phyloP scores from a whole-genome alignment of 1,140 invertebrate genomes.

The Euwallacea similis region DNA sequence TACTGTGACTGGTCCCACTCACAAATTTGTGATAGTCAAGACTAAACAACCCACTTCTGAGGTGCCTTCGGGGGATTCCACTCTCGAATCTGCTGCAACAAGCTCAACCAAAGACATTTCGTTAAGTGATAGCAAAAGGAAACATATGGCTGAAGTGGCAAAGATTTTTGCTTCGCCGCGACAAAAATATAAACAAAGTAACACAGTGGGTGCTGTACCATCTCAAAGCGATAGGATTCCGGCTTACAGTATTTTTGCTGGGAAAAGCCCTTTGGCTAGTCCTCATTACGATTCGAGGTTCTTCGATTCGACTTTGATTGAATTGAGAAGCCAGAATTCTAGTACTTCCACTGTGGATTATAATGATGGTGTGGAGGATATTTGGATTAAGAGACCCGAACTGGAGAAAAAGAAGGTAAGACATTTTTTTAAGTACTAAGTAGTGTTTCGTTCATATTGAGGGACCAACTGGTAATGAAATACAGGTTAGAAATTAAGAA shows the following conservation, averaged over 20 bases:
- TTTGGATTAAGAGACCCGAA: slow-evolving; percentile 69
- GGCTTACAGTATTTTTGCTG: slow-evolving; percentile 57
- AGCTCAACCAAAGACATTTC: slow-evolving; percentile 6
- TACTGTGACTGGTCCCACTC: slow-evolving; percentile 50
- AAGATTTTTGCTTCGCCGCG: slow-evolving; percentile 46
- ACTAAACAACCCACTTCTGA: slow-evolving; percentile 42
- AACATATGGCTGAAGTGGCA: slow-evolving; percentile 45
- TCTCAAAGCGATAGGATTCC: slow-evolving; percentile 61
- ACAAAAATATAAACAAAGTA: slow-evolving; percentile 57
- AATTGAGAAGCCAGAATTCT: slow-evolving; percentile 74
- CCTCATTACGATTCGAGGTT: slow-evolving; percentile 77
- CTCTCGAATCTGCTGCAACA: not conserved
- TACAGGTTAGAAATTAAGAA: too few relatives aligned
- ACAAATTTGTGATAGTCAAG: slow-evolving; percentile 53
- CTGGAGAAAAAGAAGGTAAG: slow-evolving; percentile 53
- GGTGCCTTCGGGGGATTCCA: not conserved
- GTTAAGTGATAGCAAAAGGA: slow-evolving; percentile 18
- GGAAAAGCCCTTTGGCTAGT: slow-evolving; percentile 57
- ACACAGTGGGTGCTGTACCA: slow-evolving; percentile 64
- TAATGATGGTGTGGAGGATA: slow-evolving; percentile 61
- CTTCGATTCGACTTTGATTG: slow-evolving; percentile 78
- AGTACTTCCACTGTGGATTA: slow-evolving; percentile 65
- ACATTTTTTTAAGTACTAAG: not conserved
- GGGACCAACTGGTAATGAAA: too few relatives aligned
- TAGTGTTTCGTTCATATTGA: too few relatives aligned